phyloP scores from a whole-genome alignment of 2,797 vertebrate genomes.

The Petrocephalus sullivani region DNA sequence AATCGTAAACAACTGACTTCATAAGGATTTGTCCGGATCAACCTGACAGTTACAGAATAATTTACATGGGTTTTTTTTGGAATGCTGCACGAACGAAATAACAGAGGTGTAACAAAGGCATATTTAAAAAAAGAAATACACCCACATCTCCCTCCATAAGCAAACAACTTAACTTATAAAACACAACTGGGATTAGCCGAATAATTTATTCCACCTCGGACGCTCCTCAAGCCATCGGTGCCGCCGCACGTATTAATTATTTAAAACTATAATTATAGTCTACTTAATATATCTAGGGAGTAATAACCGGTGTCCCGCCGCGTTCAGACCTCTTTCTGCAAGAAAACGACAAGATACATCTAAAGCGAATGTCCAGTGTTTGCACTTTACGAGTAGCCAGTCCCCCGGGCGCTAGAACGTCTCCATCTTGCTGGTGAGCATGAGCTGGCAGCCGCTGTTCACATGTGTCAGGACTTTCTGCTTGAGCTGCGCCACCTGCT shows the following conservation, averaged over 20 bases:
- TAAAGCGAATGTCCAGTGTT: constrained; percentile 59
- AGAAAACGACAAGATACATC: background rate
- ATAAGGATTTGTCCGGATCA: constrained; percentile 60
- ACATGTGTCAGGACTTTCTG: constrained; percentile 86
- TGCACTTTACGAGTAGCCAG: constrained; percentile 37
- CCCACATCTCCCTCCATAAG: constrained; percentile 29
- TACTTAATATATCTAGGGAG: background rate
- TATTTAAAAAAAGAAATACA: constrained; percentile 45
- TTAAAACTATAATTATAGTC: constrained; percentile 1
- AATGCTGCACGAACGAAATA: constrained; percentile 56
- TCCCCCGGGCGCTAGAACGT: constrained; percentile 51
- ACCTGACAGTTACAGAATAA: constrained; percentile 65
- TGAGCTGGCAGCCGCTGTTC: constrained; percentile 85
- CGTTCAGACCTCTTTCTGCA: background rate
- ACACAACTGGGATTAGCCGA: background rate
- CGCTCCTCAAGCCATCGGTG: background rate
- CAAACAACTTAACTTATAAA: background rate
- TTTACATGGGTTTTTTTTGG: constrained; percentile 57
- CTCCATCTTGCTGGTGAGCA: constrained; percentile 80
- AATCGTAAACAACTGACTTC: constrained; percentile 69
- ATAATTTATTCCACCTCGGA: constrained; percentile 35
- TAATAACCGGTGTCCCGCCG: background rate
- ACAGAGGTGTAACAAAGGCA: constrained; percentile 36
- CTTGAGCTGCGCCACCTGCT: constrained; percentile 86
- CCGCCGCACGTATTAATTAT: background rate